A percentile compares a stretch with the other conserved stretches of the same genome.
Evolutionary conservation across 2,113 vertebrate genomes (phyloP).

Genomic region (Ailurus styani): DNA sequence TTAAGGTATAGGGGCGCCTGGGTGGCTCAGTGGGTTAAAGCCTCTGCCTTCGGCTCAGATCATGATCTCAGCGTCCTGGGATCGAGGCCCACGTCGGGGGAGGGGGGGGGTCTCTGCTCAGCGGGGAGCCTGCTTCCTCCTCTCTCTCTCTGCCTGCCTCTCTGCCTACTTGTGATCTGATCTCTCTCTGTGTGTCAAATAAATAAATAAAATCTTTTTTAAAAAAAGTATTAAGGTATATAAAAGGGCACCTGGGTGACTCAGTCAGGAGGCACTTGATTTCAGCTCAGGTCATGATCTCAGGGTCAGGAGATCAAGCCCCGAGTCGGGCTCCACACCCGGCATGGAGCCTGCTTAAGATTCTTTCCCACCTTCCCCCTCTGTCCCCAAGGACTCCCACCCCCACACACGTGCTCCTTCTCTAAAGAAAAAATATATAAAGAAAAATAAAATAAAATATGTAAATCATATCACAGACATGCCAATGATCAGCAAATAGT

Average conservation of each 20-base stretch:
- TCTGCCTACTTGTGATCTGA: too few relatives aligned
- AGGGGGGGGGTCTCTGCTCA: too few relatives aligned
- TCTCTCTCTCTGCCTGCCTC: too few relatives aligned
- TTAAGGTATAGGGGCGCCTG: not conserved
- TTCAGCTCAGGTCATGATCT: not conserved
- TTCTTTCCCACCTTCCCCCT: not conserved
- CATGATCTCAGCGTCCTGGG: too few relatives aligned
- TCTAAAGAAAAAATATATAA: not conserved
- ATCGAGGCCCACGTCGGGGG: too few relatives aligned
- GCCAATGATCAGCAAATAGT: not conserved
- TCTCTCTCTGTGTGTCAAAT: too few relatives aligned
- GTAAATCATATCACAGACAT: not conserved
- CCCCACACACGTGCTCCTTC: not conserved
- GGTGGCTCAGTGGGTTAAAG: too few relatives aligned
- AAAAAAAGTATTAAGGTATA: too few relatives aligned
- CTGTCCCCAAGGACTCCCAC: not conserved
- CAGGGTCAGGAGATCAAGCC: not conserved
- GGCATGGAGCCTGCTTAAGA: not conserved
- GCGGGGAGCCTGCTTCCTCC: too few relatives aligned
- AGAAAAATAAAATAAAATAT: not conserved
- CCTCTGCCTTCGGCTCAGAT: too few relatives aligned
- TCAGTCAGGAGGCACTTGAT: not conserved
- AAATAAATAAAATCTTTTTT: too few relatives aligned
- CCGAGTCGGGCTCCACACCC: not conserved
- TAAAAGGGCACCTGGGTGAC: not conserved